Evolutionary conservation across 2,888 invertebrate genomes (phyloP), one percentile per base, ranked within the genome.

Genomic region (Dione vanillae): DNA sequence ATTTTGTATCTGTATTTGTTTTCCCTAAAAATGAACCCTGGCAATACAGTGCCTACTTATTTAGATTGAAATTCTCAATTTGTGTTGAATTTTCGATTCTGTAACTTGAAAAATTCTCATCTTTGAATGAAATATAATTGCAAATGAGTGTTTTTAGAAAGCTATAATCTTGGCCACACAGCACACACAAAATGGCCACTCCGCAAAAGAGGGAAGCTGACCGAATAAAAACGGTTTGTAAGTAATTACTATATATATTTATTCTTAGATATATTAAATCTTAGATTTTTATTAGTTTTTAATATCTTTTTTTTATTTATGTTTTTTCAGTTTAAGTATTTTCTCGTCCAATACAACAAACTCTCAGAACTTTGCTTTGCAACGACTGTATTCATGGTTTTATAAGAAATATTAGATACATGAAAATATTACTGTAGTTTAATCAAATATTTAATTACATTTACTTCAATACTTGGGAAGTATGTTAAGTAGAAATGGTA

Each of bases 321-420:
- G 65, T 74, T 66, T 73, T 94, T 94, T 75, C 90, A 97, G 97
- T 98, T 99, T 85, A 96, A 97, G 89, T 98, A 99, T 80, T 99
- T 99, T 85, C 94, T 99, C 71, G 95, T 96, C 78, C 98, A 98
- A 19, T 99, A 99, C 90, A 99, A 99, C 88, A 98, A 97, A 93
- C 91, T 99, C 65, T 97, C 98, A 0, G 98, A 99, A 89, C 94
- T 97, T 81, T 99, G 99, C 88, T n/a, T 99, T 99, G n/a, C 87
- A 95, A 94, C 77, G 98, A 99, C 85, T 99, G 99, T 86, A 95
- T 99, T 74, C 96, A 96, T 82, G 99, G 99, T 86, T 99, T 99
- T 83, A 99, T 99, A 7, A 94, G 97, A 79, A 95, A 94, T 76
- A 94, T 97, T 0, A 95, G 95, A 35, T 6, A 7, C 37, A 16